These are phyloP conservation scores for Intellagama lesueurii DNA, from an alignment of 2,797 vertebrate genomes.

Conservation along the genomic window DNA sequence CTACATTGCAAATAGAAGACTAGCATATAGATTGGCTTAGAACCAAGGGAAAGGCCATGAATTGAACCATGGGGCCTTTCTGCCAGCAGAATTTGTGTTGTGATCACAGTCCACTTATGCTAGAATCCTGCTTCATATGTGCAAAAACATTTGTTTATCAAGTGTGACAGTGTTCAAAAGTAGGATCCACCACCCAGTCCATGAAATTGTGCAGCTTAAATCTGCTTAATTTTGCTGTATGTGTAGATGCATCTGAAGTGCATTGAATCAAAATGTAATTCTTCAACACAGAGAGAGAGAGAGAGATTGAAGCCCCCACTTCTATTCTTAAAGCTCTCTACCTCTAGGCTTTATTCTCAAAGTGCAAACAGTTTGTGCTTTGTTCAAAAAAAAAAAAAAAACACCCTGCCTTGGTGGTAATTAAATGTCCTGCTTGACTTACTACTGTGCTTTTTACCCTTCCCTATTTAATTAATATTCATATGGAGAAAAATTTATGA, in stretches of 20 bases:
- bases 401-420: conserved; percentile 55
- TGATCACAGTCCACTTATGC: neutral
- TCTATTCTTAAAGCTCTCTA: conserved; percentile 20
- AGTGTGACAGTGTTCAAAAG: neutral
- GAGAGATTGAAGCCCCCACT: neutral
- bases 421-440: conserved; percentile 72
- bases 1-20: neutral
- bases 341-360: conserved; percentile 47
- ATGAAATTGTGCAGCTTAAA: neutral
- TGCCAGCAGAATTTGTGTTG: too few relatives aligned
- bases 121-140: neutral
- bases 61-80: too few relatives aligned
- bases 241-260: conserved; percentile 13
- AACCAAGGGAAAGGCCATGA: too few relatives aligned
- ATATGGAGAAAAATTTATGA: conserved; percentile 55
- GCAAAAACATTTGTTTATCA: neutral
- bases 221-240: conserved; percentile 1
- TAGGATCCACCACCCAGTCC: too few relatives aligned
- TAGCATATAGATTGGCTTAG: too few relatives aligned
- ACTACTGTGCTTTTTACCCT: conserved; percentile 63
- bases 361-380: conserved; percentile 51
- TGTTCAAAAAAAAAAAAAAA: conserved; percentile 51
- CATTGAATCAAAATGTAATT: neutral
- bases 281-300: neutral
- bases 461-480: conserved; percentile 70